Conservation (phyloP, 2,113 vertebrate species). For the Lasiurus borealis region DNA sequence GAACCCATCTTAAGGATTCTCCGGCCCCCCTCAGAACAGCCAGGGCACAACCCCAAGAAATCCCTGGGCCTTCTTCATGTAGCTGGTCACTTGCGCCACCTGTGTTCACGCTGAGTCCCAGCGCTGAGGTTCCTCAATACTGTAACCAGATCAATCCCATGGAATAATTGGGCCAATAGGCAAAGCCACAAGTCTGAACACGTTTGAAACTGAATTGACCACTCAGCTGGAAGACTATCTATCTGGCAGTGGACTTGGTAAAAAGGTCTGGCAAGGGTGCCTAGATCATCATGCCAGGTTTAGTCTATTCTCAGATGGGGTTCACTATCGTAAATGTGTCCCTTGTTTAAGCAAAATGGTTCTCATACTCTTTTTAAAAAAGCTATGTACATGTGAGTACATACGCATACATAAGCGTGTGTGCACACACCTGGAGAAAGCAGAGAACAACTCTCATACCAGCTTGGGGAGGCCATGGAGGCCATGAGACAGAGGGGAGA, state of each 20-base stretch:
- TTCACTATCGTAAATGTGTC: neutral
- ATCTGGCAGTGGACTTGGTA: neutral
- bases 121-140: neutral
- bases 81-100: neutral
- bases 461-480: neutral
- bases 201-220: neutral
- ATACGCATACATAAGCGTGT: accelerated
- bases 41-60: neutral
- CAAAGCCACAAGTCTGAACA: neutral
- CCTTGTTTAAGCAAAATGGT: neutral
- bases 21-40: neutral
- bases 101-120: neutral
- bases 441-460: neutral
- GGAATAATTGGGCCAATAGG: neutral
- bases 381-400: no score
- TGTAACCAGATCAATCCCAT: neutral
- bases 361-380: neutral
- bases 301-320: neutral
- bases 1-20: no score
- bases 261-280: neutral
- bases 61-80: accelerated
- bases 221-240: neutral
- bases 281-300: neutral
- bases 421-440: neutral
- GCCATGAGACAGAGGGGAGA: neutral